A percentile compares a stretch with the other conserved stretches of the same genome.
Evolutionary conservation across 2,797 vertebrate genomes (phyloP).

Genomic region (Lagocephalus sceleratus): DNA sequence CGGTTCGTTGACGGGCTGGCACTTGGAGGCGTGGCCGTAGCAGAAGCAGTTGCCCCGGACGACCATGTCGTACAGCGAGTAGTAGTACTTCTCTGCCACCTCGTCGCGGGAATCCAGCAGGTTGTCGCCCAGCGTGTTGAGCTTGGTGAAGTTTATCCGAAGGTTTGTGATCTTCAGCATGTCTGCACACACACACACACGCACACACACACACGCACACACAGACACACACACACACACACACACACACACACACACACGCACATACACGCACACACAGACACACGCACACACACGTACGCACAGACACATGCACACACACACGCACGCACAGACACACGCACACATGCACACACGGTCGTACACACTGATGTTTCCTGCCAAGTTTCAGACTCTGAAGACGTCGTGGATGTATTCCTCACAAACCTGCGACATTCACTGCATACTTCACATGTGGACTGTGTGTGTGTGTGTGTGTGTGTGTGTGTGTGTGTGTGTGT

Average conservation of each 20-base stretch:
- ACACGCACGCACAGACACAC: neutral
- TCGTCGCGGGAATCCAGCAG: slow-evolving; percentile 88
- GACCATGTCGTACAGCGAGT: slow-evolving; percentile 93
- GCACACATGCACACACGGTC: neutral
- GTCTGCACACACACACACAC: slow-evolving; percentile 68
- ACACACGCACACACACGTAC: neutral
- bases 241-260: neutral
- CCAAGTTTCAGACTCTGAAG: neutral
- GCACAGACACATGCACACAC: neutral
- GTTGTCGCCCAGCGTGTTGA: slow-evolving; percentile 94
- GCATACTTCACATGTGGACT: slow-evolving; percentile 31
- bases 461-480: slow-evolving; percentile 25
- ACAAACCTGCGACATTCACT: slow-evolving; percentile 33
- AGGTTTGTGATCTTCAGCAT: slow-evolving; percentile 95
- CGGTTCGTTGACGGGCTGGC: slow-evolving; percentile 79
- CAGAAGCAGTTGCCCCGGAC: slow-evolving; percentile 98
- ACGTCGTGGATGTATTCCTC: slow-evolving; percentile 5
- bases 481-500: slow-evolving; percentile 24
- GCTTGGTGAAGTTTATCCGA: slow-evolving; percentile 85
- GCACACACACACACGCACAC: neutral
- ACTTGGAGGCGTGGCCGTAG: slow-evolving; percentile 94
- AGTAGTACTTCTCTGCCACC: slow-evolving; percentile 95
- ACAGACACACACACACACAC: neutral
- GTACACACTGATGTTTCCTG: neutral
- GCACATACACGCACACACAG: neutral